Evolutionary conservation across 2,797 vertebrate genomes (phyloP), one percentile per base, ranked within the genome.

Genomic region (Menidia menidia): DNA sequence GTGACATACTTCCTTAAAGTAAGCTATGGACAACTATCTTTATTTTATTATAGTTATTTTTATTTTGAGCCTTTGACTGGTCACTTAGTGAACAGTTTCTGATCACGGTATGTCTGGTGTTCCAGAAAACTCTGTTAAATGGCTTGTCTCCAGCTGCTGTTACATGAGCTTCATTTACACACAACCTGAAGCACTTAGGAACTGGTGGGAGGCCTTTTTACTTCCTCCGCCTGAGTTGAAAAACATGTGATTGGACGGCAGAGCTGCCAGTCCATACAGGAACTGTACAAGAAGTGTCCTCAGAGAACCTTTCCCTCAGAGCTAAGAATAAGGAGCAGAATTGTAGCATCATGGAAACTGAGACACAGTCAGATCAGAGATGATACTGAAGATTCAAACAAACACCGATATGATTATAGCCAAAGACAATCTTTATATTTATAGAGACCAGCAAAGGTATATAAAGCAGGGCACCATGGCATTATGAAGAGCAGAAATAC

Each of bases 251-350:
- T 85, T 92, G 90, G 90, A 75, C 47, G 39, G 39, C 62, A 15
- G 59, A 56, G 58, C 77, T 77, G 86, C 78, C 88, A 62, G 33
- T 91, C 80, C 77, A 44, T 60, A 50, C 52, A 41, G 64, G 72
- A 78, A 75, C 83, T 48, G 60, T 61, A 63, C 39, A 39, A 82
- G 67, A 51, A 52, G 56, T 85, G 90, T 93, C 92, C 92, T 89
- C 79, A 64, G 81, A 75, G 78, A 86, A 92, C 88, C 87, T 86
- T 73, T 84, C 69, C 71, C 68, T 63, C 73, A 69, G 84, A 83
- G 82, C 79, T 64, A 19, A 70, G 63, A 39, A 72, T 11, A 7
- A 67, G 62, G 64, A 78, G 51, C 44, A 66, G 70, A 69, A 45
- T 64, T 82, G 72, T 64, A 47, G 78, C 18, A 8, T 77, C 82